phyloP scores from a whole-genome alignment of 2,888 invertebrate genomes.

The Auanema freiburgensis region DNA sequence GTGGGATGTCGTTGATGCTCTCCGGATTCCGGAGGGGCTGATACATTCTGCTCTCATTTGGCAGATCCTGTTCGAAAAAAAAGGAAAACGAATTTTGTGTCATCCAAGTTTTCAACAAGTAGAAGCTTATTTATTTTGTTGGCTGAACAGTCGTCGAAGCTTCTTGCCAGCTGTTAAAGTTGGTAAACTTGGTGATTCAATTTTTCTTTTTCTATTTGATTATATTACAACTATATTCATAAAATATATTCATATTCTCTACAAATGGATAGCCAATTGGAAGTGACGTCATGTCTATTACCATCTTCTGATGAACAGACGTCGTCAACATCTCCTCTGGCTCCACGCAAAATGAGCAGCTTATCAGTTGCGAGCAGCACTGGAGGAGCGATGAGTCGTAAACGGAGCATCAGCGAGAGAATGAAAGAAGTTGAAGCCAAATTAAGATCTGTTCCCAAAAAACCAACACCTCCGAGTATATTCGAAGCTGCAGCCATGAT shows the following conservation, averaged over 20 bases:
- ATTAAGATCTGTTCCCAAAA: slow-evolving; percentile 28
- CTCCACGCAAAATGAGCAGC: slow-evolving; percentile 17
- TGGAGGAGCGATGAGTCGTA: slow-evolving; percentile 32
- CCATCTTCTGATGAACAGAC: slow-evolving; percentile 10
- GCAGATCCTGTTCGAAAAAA: too few species aligned
- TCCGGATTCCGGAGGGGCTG: too few species aligned
- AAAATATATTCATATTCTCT: background rate
- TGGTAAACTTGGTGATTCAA: too few species aligned
- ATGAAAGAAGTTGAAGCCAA: slow-evolving; percentile 39
- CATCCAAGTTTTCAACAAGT: too few species aligned
- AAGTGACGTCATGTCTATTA: slow-evolving; percentile 19
- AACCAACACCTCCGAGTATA: slow-evolving; percentile 46
- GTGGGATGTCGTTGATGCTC: too few species aligned
- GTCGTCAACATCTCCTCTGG: background rate
- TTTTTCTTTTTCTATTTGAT: too few species aligned
- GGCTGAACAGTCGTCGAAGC: too few species aligned
- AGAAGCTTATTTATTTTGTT: too few species aligned
- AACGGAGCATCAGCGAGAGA: slow-evolving; percentile 40
- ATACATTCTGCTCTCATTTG: too few species aligned
- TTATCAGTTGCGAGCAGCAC: slow-evolving; percentile 8
- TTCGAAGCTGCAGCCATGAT: slow-evolving; percentile 50
- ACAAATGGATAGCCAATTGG: slow-evolving; percentile 16
- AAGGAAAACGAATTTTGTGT: too few species aligned
- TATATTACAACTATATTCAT: too few species aligned
- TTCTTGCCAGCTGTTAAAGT: too few species aligned